phyloP scores from a whole-genome alignment of 2,113 vertebrate species.

The Gymnocephalus cernua region DNA sequence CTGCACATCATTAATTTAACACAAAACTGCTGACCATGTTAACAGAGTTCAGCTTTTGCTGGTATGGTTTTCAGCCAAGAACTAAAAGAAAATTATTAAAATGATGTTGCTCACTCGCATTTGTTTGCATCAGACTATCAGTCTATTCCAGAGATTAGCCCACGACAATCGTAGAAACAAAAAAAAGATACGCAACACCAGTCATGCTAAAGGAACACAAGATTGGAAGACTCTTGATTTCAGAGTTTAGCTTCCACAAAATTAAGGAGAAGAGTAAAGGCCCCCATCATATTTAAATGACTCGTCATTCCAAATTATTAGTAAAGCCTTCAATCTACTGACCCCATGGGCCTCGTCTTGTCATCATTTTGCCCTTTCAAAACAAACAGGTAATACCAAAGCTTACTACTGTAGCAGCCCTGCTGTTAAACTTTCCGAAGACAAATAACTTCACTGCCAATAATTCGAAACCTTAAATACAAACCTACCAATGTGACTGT shows the following conservation, averaged over 20 bases:
- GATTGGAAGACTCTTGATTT: not conserved
- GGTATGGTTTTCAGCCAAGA: not conserved
- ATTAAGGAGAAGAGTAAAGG: not conserved
- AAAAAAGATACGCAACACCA: not conserved
- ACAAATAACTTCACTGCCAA: not conserved
- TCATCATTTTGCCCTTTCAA: not conserved
- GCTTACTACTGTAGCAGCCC: not conserved
- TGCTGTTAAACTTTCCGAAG: not conserved
- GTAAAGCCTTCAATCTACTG: not conserved
- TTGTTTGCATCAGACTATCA: not conserved
- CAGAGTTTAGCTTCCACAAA: not conserved
- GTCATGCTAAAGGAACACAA: not conserved
- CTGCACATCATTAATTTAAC: not conserved
- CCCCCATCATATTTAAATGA: not conserved
- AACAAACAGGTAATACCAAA: not conserved
- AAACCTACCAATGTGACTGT: slow-evolving; percentile 20
- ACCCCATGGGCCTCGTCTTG: not conserved
- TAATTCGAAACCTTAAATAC: slow-evolving; percentile 2
- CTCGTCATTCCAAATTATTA: not conserved
- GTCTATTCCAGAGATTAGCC: not conserved
- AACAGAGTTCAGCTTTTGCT: not conserved
- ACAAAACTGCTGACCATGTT: not conserved
- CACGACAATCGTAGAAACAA: not conserved
- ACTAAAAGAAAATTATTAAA: not conserved
- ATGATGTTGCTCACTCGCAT: not conserved